These are phyloP conservation scores for Lophotriccus pileatus DNA, from an alignment of 2,797 vertebrate genomes.

Conservation along the genomic window DNA sequence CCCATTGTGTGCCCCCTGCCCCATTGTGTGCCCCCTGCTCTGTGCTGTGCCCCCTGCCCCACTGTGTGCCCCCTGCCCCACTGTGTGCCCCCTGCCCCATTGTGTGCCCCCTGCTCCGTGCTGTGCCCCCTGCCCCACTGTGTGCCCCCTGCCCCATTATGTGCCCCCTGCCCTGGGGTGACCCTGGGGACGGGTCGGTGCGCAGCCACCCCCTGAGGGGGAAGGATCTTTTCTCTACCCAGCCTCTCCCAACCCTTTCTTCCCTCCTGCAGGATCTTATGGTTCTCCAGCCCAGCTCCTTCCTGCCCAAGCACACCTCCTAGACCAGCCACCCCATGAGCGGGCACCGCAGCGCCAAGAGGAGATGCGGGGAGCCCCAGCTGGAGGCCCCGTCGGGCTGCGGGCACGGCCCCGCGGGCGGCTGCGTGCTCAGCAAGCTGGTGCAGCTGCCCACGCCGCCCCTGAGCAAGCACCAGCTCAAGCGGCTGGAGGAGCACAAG, in stretches of 20 bases:
- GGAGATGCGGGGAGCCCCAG: conserved; percentile 78
- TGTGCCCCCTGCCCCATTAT: no score
- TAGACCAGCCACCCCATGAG: conserved; percentile 79
- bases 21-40: no score
- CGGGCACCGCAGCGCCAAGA: conserved; percentile 78
- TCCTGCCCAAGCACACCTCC: neutral
- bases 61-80: no score
- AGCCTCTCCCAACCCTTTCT: neutral
- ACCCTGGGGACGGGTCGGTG: no score
- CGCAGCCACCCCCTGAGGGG: no score
- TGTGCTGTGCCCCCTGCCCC: no score
- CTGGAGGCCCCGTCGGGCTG: conserved; percentile 77
- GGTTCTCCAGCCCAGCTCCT: conserved; percentile 21
- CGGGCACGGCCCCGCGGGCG: conserved; percentile 60
- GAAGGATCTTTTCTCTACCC: no score
- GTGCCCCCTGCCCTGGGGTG: no score
- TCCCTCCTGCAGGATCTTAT: conserved; percentile 40
- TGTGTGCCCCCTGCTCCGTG: no score
- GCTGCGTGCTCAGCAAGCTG: conserved; percentile 82
- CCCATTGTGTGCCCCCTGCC: no score
- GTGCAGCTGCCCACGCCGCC: conserved; percentile 90
- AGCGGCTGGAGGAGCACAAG: conserved; percentile 94
- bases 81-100: no score
- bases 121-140: no score
- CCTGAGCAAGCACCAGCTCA: conserved; percentile 91